Evolutionary conservation across 2,797 vertebrate species (phyloP).

Genomic region (Epinephelus coioides): DNA sequence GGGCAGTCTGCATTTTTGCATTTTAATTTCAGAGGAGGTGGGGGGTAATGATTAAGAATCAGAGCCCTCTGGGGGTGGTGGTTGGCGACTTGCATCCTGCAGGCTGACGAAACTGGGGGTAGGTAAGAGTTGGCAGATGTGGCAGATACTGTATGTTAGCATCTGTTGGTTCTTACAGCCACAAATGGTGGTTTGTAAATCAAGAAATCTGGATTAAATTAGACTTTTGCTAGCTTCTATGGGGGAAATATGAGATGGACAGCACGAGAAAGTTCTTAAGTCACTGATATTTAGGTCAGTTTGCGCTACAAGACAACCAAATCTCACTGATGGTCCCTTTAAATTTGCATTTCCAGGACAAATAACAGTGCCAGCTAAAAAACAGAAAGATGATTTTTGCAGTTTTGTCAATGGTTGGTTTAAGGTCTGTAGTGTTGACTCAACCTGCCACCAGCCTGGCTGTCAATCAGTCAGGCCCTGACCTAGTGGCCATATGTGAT

Average conservation of each 20-base stretch:
- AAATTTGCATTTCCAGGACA: neutral
- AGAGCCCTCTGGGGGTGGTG: conserved; percentile 39
- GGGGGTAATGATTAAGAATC: conserved; percentile 74
- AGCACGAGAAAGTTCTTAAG: neutral
- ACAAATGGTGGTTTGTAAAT: conserved; percentile 5
- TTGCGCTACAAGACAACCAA: neutral
- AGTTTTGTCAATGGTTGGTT: conserved; percentile 9
- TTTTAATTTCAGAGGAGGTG: conserved; percentile 75
- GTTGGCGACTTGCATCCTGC: conserved; percentile 50
- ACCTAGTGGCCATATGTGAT: conserved; percentile 57
- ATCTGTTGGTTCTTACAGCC: conserved; percentile 58
- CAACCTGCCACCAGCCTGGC: conserved; percentile 19
- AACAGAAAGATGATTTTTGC: neutral
- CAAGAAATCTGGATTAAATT: neutral
- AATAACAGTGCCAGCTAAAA: neutral
- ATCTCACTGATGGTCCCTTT: neutral
- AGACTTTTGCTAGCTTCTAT: neutral
- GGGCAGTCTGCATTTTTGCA: conserved; percentile 74
- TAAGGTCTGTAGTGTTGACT: conserved; percentile 27
- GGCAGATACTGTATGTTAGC: conserved; percentile 51
- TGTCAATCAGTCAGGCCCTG: conserved; percentile 48
- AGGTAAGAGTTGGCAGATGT: conserved; percentile 56
- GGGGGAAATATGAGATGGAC: neutral
- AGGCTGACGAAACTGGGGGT: conserved; percentile 56
- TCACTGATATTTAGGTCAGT: neutral